These are phyloP conservation scores for Diploscapter pachys DNA, from an alignment of 1,140 invertebrate species.

Conservation along the genomic window DNA sequence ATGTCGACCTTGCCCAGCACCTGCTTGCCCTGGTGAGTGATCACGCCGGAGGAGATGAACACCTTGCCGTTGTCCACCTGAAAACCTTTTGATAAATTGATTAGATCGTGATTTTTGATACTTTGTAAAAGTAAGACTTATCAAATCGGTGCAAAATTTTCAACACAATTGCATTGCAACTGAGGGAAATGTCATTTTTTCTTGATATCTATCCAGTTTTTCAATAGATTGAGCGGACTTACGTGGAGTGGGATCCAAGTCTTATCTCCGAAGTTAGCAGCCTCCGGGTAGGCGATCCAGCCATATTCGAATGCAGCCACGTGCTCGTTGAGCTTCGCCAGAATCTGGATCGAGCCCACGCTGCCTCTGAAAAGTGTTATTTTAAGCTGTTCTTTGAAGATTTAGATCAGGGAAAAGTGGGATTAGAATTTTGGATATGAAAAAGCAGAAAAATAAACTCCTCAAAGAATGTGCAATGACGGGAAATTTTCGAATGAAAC, in stretches of 20 bases:
- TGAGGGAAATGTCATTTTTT: not conserved
- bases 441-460: not conserved
- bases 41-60: conserved; percentile 44
- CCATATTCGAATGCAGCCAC: conserved; percentile 49
- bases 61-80: conserved; percentile 39
- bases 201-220: not conserved
- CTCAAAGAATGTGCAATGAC: too few relatives aligned
- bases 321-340: conserved; percentile 44
- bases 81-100: not conserved
- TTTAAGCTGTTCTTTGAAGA: conserved; percentile 7
- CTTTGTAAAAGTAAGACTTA: too few relatives aligned
- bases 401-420: not conserved
- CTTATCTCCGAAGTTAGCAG: conserved; percentile 41
- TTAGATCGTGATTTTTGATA: too few relatives aligned
- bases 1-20: conserved; percentile 48
- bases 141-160: too few relatives aligned
- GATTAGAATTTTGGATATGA: not conserved
- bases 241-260: conserved; percentile 47
- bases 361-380: conserved; percentile 11
- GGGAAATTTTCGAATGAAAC: not conserved
- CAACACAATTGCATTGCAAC: too few relatives aligned
- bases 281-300: conserved; percentile 44
- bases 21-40: conserved; percentile 40
- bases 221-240: not conserved
- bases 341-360: conserved; percentile 38